Percentiles rank a stretch among this genome's conserved stretches.
Conservation (phyloP, 2,113 vertebrate species). For the Rhinogobius similis region DNA sequence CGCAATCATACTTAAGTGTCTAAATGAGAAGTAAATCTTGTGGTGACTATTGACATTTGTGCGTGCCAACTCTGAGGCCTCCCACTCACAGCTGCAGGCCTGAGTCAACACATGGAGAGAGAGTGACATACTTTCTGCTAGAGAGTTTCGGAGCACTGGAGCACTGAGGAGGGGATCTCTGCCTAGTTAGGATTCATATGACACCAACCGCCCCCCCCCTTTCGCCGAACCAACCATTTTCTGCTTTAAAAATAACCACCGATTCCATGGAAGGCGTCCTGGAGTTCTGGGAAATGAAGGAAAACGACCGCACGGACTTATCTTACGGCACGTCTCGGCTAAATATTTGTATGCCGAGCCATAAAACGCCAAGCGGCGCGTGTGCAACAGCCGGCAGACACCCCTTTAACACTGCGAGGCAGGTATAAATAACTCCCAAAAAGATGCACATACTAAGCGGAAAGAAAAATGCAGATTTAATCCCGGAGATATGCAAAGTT, state of each 20-base stretch:
- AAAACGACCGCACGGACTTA: slow-evolving; percentile 55
- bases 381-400: not conserved
- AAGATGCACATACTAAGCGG: slow-evolving; percentile 27
- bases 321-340: slow-evolving; percentile 46
- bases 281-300: slow-evolving; percentile 68
- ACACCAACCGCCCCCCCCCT: slow-evolving; percentile 49
- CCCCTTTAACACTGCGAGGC: not conserved
- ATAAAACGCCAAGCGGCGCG: slow-evolving; percentile 20
- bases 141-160: slow-evolving; percentile 29
- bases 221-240: slow-evolving; percentile 28
- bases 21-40: slow-evolving; percentile 1
- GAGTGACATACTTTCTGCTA: slow-evolving; percentile 36
- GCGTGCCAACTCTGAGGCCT: not conserved
- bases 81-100: slow-evolving; percentile 41
- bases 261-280: slow-evolving; percentile 57
- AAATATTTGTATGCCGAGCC: slow-evolving; percentile 54
- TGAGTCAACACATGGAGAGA: slow-evolving; percentile 70
- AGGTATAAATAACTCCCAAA: slow-evolving; percentile 29
- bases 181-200: slow-evolving; percentile 70
- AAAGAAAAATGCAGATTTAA: slow-evolving; percentile 30
- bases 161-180: slow-evolving; percentile 29
- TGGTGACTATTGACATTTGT: slow-evolving; percentile 3
- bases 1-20: slow-evolving; percentile 2
- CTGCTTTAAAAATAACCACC: slow-evolving; percentile 74
- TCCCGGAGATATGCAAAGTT: slow-evolving; percentile 13